Conservation (phyloP, 2,888 invertebrate genomes). For the Flexamia atlantica region DNA sequence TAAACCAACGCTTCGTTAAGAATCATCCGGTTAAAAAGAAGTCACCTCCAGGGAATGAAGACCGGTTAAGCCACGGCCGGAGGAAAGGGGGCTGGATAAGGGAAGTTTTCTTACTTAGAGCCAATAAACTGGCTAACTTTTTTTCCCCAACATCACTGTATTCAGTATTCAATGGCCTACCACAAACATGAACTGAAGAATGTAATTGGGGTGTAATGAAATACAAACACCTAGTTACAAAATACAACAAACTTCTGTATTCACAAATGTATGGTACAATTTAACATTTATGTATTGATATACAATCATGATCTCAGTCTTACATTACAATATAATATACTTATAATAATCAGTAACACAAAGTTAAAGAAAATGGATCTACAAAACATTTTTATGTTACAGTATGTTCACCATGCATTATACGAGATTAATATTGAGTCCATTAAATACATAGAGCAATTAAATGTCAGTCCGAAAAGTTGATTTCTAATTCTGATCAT, state of each 20-base stretch:
- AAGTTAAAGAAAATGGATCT: conserved; percentile 50
- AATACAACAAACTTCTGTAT: conserved; percentile 65
- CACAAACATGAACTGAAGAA: too few relatives aligned
- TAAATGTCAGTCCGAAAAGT: conserved; percentile 28
- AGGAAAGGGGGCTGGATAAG: too few relatives aligned
- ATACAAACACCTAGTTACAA: conserved; percentile 17
- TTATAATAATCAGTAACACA: conserved; percentile 62
- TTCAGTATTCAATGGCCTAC: too few relatives aligned
- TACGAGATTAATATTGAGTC: conserved; percentile 59
- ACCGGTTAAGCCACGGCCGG: too few relatives aligned
- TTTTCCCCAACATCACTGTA: too few relatives aligned
- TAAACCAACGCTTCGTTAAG: too few relatives aligned
- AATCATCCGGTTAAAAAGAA: too few relatives aligned
- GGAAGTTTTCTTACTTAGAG: too few relatives aligned
- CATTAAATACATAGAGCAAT: conserved; percentile 55
- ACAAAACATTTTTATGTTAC: conserved; percentile 57
- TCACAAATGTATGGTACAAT: conserved; percentile 66
- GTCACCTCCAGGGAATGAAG: too few relatives aligned
- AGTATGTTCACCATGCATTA: conserved; percentile 58
- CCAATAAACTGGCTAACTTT: too few relatives aligned
- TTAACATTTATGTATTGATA: conserved; percentile 65
- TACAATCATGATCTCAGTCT: conserved; percentile 65
- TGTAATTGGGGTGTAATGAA: neutral
- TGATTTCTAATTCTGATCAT: neutral
- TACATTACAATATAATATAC: conserved; percentile 61